phyloP scores from a whole-genome alignment of 2,797 vertebrate species.

The Podarcis siculus region DNA sequence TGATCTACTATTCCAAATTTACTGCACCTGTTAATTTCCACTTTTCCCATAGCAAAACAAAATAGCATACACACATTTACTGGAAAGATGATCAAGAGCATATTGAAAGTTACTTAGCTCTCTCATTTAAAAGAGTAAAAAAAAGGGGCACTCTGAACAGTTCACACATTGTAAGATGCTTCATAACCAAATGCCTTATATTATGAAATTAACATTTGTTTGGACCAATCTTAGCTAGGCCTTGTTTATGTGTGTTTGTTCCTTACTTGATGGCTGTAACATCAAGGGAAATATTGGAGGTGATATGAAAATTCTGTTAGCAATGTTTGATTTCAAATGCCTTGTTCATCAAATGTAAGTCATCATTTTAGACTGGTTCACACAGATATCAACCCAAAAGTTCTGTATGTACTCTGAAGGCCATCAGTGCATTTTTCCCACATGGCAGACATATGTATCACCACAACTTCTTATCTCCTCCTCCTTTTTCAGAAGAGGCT shows the following conservation, averaged over 20 bases:
- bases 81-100: conserved; percentile 10
- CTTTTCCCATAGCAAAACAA: not conserved
- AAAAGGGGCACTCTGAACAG: not conserved
- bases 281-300: not conserved
- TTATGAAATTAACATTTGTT: not conserved
- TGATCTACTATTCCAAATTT: conserved; percentile 55
- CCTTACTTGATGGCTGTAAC: not conserved
- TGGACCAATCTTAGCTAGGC: not conserved
- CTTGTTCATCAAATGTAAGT: not conserved
- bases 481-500: no score
- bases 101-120: conserved; percentile 13
- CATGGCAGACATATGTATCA: no score
- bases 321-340: not conserved
- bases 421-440: not conserved
- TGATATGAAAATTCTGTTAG: not conserved
- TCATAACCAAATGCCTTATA: not conserved
- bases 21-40: conserved; percentile 40
- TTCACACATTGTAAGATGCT: not conserved
- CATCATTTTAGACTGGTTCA: not conserved
- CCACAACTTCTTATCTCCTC: no score
- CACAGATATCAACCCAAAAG: no score
- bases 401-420: not conserved
- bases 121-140: not conserved
- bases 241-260: not conserved
- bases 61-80: not conserved